These are phyloP conservation scores for Enteromius mattozi DNA, from an alignment of 2,797 vertebrate genomes.

Conservation along the genomic window DNA sequence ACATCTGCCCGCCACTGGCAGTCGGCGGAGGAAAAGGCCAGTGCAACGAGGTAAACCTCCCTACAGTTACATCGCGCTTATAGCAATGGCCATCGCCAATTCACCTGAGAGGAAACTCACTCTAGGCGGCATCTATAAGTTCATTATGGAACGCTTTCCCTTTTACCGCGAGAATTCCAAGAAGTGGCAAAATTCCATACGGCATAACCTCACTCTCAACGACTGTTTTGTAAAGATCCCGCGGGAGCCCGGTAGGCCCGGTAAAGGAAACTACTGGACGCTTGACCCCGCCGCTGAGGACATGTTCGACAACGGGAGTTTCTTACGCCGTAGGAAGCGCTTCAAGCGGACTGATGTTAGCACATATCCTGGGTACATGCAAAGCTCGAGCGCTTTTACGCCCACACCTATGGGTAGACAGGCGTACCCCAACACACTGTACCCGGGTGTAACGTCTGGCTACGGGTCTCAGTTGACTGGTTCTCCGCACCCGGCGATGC, in stretches of 20 bases:
- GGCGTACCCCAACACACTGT: constrained; percentile 78
- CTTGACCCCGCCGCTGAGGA: constrained; percentile 92
- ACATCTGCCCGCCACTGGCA: constrained; percentile 72
- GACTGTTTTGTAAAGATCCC: constrained; percentile 94
- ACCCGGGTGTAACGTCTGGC: constrained; percentile 75
- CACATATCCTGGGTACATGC: constrained; percentile 88
- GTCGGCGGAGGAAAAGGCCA: constrained; percentile 90
- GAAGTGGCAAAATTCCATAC: constrained; percentile 93
- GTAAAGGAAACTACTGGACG: constrained; percentile 95
- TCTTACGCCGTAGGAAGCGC: constrained; percentile 84
- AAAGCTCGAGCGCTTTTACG: constrained; percentile 86
- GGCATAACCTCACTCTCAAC: constrained; percentile 89
- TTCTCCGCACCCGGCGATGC: constrained; percentile 80
- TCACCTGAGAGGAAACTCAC: constrained; percentile 94
- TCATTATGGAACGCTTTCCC: constrained; percentile 96
- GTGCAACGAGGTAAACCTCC: constrained; percentile 95
- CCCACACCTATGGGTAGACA: constrained; percentile 80
- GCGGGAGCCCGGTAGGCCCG: constrained; percentile 89
- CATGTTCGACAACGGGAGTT: constrained; percentile 94
- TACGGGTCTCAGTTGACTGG: constrained; percentile 78
- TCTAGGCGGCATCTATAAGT: constrained; percentile 94
- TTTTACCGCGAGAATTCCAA: constrained; percentile 97
- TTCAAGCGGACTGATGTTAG: constrained; percentile 90
- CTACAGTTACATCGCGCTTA: constrained; percentile 97
- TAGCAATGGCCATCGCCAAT: constrained; percentile 96